Evolutionary conservation across 2,797 vertebrate genomes (phyloP).

Genomic region (Gambusia yucatana): DNA sequence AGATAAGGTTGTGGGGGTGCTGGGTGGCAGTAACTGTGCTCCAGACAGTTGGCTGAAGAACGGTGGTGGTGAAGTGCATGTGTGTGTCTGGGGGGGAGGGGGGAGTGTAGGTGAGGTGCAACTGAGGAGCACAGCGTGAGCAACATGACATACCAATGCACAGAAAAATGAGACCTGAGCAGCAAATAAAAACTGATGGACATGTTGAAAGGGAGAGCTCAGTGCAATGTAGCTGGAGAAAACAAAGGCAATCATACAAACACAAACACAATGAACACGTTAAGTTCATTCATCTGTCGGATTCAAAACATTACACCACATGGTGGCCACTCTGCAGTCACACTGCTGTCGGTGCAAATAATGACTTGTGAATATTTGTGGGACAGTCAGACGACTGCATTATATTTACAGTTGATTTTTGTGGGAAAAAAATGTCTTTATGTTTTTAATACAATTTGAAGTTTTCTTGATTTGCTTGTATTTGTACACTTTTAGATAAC

Average conservation of each 20-base stretch:
- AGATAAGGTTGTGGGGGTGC: slow-evolving; percentile 71
- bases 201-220: background rate
- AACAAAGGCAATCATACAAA: background rate
- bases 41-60: slow-evolving; percentile 56
- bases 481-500: too few relatives aligned
- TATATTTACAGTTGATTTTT: background rate
- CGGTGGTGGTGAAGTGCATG: slow-evolving; percentile 52
- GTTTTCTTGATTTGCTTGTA: background rate
- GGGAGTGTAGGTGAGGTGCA: slow-evolving; percentile 20
- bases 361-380: background rate
- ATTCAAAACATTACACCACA: background rate
- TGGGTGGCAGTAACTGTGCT: slow-evolving; percentile 81
- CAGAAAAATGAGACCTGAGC: slow-evolving; percentile 25
- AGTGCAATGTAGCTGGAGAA: slow-evolving; percentile 1
- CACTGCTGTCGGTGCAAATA: background rate
- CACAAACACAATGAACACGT: background rate
- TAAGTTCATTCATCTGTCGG: background rate
- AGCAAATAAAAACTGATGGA: slow-evolving; percentile 1
- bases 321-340: background rate
- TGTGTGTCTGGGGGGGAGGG: slow-evolving; percentile 8
- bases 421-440: background rate
- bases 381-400: background rate
- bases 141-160: slow-evolving; percentile 52
- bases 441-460: background rate
- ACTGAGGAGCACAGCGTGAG: slow-evolving; percentile 67